A percentile compares a stretch with the other conserved stretches of the same genome.
phyloP scores from a whole-genome alignment of 2,113 vertebrate genomes.

The Abramis brama region DNA sequence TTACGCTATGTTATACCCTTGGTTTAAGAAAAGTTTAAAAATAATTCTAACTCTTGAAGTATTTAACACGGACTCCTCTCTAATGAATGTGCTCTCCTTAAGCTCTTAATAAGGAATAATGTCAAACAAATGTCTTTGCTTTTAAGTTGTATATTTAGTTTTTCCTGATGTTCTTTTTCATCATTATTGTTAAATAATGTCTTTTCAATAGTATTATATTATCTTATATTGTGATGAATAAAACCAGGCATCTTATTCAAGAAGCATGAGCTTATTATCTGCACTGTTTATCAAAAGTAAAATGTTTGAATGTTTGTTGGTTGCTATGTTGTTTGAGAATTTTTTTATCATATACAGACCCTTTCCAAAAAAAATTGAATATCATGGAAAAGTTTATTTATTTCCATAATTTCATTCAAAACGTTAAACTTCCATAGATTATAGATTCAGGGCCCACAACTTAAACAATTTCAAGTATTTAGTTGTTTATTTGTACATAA shows the following conservation, averaged over 20 bases:
- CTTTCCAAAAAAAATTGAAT: no score
- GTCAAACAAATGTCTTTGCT: slow-evolving; percentile 39
- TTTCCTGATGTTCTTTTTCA: slow-evolving; percentile 57
- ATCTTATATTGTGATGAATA: neutral
- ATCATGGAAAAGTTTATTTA: no score
- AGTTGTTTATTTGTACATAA: no score
- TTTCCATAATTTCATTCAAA: no score
- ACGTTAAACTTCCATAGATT: no score
- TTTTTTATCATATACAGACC: no score
- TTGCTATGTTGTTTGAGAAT: no score
- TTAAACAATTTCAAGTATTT: no score
- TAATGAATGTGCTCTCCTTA: slow-evolving; percentile 44
- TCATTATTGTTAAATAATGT: neutral
- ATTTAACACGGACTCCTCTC: slow-evolving; percentile 41
- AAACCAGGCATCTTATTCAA: neutral
- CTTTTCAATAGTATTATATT: neutral
- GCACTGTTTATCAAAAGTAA: neutral
- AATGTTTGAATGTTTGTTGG: neutral
- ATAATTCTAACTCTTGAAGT: slow-evolving; percentile 59
- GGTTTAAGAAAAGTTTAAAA: slow-evolving; percentile 58
- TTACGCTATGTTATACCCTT: slow-evolving; percentile 61
- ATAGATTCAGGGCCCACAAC: no score
- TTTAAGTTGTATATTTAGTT: slow-evolving; percentile 30
- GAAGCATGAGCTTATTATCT: neutral
- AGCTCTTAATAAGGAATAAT: neutral